These are phyloP conservation scores for Gryllus longicercus DNA, from an alignment of 2,888 invertebrate species.

Conservation along the genomic window DNA sequence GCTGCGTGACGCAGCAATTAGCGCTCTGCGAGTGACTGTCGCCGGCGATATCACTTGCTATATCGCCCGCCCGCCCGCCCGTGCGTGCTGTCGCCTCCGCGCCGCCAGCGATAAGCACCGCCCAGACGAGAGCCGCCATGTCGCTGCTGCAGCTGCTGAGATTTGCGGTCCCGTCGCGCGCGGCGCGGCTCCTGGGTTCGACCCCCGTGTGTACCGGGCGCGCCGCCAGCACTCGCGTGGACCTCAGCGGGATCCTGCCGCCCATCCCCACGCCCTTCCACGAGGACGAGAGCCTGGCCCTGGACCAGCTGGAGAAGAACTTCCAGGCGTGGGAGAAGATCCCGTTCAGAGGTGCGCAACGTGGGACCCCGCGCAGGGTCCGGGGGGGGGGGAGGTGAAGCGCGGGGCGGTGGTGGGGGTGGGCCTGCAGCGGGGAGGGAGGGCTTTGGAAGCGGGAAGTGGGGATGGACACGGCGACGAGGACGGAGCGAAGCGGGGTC, in stretches of 20 bases:
- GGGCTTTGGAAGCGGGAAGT: slow-evolving; percentile 42
- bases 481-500: too few relatives aligned
- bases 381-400: slow-evolving; percentile 56
- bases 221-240: not conserved
- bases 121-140: too few relatives aligned
- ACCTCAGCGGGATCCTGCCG: slow-evolving; percentile 51
- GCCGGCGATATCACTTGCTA: too few relatives aligned
- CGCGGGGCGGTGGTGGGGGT: slow-evolving; percentile 48
- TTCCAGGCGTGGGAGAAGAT: slow-evolving; percentile 50
- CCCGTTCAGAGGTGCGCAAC: slow-evolving; percentile 49
- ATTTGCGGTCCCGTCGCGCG: too few relatives aligned
- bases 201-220: too few relatives aligned
- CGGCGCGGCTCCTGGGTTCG: too few relatives aligned
- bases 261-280: slow-evolving; percentile 54
- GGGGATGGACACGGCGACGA: too few relatives aligned
- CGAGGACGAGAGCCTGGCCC: slow-evolving; percentile 48
- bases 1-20: not conserved
- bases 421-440: slow-evolving; percentile 51
- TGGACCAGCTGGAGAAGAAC: slow-evolving; percentile 49
- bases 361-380: slow-evolving; percentile 46
- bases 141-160: too few relatives aligned
- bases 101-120: too few relatives aligned
- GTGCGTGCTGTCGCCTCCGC: too few relatives aligned
- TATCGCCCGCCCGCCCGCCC: too few relatives aligned
- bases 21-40: not conserved